phyloP scores from a whole-genome alignment of 2,888 invertebrate species.

The Eupithecia abbreviata region DNA sequence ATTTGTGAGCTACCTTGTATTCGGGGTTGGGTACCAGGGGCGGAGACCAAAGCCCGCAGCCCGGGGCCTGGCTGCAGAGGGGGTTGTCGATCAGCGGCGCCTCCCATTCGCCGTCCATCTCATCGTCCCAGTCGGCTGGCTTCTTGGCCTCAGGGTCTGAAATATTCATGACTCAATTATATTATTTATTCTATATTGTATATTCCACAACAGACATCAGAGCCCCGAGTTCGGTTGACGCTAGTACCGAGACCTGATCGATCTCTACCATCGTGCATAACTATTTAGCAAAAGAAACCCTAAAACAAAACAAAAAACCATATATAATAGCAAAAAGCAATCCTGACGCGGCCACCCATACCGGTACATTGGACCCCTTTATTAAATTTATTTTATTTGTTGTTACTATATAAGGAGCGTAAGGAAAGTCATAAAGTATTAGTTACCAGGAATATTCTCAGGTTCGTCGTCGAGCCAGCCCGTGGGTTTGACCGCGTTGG shows the following conservation, averaged over 20 bases:
- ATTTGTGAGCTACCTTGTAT: constrained; percentile 67
- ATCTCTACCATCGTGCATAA: too few relatives aligned
- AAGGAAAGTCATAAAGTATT: neutral
- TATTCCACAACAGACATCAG: neutral
- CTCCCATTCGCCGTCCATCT: constrained; percentile 99
- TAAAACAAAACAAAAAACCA: too few relatives aligned
- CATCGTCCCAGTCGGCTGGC: constrained; percentile 98
- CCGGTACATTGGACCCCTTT: too few relatives aligned
- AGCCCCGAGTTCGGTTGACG: neutral
- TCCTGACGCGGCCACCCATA: too few relatives aligned
- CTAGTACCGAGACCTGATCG: neutral
- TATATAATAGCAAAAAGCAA: too few relatives aligned
- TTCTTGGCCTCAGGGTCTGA: constrained; percentile 93
- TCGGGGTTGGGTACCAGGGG: constrained; percentile 94
- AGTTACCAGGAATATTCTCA: constrained; percentile 87
- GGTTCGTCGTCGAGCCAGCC: constrained; percentile 98
- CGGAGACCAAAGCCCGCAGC: constrained; percentile 96
- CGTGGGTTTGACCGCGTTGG: constrained; percentile 91
- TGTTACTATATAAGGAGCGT: too few relatives aligned
- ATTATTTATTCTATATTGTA: neutral
- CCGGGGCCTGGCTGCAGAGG: constrained; percentile 88
- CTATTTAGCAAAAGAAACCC: too few relatives aligned
- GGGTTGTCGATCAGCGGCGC: constrained; percentile 96
- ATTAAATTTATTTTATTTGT: too few relatives aligned
- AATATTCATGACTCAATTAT: neutral